These are phyloP conservation scores for Drosophila setosimentum DNA, from an alignment of 2,888 invertebrate genomes.

Conservation along the genomic window DNA sequence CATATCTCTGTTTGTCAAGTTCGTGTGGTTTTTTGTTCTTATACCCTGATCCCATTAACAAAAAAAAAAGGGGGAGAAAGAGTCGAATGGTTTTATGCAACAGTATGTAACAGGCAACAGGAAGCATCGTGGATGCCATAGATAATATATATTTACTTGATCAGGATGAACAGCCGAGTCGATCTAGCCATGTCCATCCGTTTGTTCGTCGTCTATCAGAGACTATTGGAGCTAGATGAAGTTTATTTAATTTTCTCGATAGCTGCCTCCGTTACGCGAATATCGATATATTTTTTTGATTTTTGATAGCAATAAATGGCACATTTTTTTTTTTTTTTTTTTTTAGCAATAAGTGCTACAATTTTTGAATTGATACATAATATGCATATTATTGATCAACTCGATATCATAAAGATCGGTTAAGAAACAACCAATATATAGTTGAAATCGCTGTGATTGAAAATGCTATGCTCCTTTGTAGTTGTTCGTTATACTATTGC, in stretches of 20 bases:
- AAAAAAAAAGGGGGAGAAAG: background rate
- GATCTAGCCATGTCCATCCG: background rate
- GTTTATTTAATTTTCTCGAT: too few species aligned
- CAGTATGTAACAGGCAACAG: background rate
- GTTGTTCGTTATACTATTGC: background rate
- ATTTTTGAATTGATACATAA: too few species aligned
- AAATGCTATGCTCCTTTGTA: background rate
- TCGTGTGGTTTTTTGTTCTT: slow-evolving; percentile 14
- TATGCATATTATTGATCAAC: background rate
- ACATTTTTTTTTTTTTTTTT: too few species aligned
- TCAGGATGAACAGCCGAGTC: background rate
- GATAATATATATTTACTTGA: background rate
- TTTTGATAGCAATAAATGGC: background rate
- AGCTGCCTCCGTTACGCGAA: background rate
- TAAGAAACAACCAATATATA: background rate
- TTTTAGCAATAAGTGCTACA: too few species aligned
- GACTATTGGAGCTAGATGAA: too few species aligned
- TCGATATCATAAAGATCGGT: background rate
- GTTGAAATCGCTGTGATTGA: background rate
- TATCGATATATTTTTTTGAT: background rate
- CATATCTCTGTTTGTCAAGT: slow-evolving; percentile 2
- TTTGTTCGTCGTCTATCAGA: too few species aligned
- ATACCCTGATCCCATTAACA: background rate
- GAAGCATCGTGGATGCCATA: background rate
- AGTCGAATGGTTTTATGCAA: background rate